Percentiles rank a stretch among this genome's conserved stretches.
phyloP scores from a whole-genome alignment of 1,140 invertebrate genomes.

The Luehdorfia chinensis region DNA sequence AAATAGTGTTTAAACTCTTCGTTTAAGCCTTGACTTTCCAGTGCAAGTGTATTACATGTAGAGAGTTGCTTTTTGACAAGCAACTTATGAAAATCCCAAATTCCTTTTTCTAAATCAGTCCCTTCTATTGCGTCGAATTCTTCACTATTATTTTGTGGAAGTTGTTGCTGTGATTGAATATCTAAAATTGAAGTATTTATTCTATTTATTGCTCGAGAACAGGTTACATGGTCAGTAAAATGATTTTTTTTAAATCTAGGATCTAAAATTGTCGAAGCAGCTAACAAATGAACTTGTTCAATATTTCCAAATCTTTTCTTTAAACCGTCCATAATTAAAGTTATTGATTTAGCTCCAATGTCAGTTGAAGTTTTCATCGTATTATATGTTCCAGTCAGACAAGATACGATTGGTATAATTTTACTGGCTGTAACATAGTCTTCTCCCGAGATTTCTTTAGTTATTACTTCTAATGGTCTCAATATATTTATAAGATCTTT shows the following conservation, averaged over 20 bases:
- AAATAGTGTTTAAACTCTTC: slow-evolving; percentile 36
- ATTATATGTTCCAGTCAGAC: slow-evolving; percentile 29
- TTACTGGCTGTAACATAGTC: slow-evolving; percentile 40
- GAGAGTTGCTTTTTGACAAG: slow-evolving; percentile 36
- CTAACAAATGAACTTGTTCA: no score
- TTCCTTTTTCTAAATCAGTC: slow-evolving; percentile 31
- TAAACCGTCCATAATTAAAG: no score
- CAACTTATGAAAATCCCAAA: slow-evolving; percentile 36
- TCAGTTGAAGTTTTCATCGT: slow-evolving; percentile 25
- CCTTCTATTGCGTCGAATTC: slow-evolving; percentile 22
- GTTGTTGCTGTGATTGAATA: neutral
- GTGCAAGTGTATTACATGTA: slow-evolving; percentile 28
- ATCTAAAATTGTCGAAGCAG: no score
- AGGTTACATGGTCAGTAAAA: no score
- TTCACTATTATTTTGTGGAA: slow-evolving; percentile 26
- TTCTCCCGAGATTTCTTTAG: slow-evolving; percentile 37
- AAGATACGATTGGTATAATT: slow-evolving; percentile 28
- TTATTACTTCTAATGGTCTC: no score
- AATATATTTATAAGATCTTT: slow-evolving; percentile 38
- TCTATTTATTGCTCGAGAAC: no score
- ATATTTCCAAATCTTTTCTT: no score
- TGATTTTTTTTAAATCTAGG: no score
- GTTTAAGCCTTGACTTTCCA: slow-evolving; percentile 30
- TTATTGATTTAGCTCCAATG: slow-evolving; percentile 23
- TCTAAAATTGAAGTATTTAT: no score